phyloP scores from a whole-genome alignment of 2,113 vertebrate genomes.

The Cyprinus carpio region DNA sequence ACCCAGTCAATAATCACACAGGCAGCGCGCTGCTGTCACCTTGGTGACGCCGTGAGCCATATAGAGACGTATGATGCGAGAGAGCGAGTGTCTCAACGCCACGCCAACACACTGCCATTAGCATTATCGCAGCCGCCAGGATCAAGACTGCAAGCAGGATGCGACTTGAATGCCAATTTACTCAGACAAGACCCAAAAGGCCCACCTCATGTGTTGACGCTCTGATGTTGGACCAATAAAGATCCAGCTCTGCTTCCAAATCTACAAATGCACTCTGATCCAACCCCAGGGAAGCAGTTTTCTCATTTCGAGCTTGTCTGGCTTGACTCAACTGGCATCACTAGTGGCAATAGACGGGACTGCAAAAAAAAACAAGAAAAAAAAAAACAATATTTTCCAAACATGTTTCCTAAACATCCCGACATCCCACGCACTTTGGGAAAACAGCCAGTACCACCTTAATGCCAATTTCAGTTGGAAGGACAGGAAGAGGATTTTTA shows the following conservation, averaged over 20 bases:
- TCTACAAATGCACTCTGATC: conserved; percentile 4
- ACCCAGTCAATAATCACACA: conserved; percentile 79
- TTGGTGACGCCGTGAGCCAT: conserved; percentile 63
- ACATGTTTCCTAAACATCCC: not conserved
- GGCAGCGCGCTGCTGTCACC: conserved; percentile 72
- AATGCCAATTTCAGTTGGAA: not conserved
- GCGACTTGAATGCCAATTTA: conserved; percentile 37
- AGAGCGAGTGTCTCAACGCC: conserved; percentile 31
- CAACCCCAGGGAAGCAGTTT: not conserved
- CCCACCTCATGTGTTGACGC: not conserved
- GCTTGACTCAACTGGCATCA: not conserved
- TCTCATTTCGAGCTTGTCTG: not conserved
- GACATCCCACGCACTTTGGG: not conserved
- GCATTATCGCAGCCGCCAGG: conserved; percentile 33
- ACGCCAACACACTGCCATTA: conserved; percentile 26
- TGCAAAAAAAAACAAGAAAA: not conserved
- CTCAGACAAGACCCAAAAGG: conserved; percentile 19
- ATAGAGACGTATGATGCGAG: conserved; percentile 51
- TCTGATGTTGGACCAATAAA: conserved; percentile 1
- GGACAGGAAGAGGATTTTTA: not conserved
- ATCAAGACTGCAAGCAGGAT: conserved; percentile 11
- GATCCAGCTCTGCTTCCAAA: not conserved
- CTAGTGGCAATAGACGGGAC: not conserved
- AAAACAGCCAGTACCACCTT: not conserved
- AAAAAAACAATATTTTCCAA: no score